These are phyloP conservation scores for Conomelus anceps DNA, from an alignment of 2,888 invertebrate species.

Conservation along the genomic window DNA sequence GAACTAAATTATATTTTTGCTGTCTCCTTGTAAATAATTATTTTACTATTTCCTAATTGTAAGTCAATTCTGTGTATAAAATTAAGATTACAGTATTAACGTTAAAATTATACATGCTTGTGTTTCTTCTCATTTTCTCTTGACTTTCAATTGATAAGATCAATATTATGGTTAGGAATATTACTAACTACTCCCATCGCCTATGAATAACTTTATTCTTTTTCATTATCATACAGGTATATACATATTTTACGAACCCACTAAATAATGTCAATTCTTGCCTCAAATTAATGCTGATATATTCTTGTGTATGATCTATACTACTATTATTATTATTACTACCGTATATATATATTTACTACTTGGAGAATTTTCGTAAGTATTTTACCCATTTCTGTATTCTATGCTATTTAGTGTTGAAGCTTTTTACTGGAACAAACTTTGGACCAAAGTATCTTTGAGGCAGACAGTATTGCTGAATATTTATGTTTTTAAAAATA, in stretches of 20 bases:
- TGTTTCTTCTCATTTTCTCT: background rate
- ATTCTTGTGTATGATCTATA: background rate
- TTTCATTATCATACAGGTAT: background rate
- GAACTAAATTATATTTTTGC: too few species aligned
- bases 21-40: background rate
- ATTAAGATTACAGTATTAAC: background rate
- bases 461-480: background rate
- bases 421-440: background rate
- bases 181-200: background rate
- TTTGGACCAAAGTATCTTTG: background rate
- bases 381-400: background rate
- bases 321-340: background rate
- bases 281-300: background rate
- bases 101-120: background rate
- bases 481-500: background rate
- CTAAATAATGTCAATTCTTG: background rate
- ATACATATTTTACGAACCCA: background rate
- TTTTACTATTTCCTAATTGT: background rate
- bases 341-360: too few species aligned
- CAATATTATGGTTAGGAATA: background rate
- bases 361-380: background rate
- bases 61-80: background rate
- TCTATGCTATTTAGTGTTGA: background rate
- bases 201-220: background rate
- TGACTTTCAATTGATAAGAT: background rate